Percentiles rank a stretch among this genome's conserved stretches.
These are phyloP conservation scores for Drosophila mojavensis DNA, from an alignment of 1,140 invertebrate species.

Conservation along the genomic window DNA sequence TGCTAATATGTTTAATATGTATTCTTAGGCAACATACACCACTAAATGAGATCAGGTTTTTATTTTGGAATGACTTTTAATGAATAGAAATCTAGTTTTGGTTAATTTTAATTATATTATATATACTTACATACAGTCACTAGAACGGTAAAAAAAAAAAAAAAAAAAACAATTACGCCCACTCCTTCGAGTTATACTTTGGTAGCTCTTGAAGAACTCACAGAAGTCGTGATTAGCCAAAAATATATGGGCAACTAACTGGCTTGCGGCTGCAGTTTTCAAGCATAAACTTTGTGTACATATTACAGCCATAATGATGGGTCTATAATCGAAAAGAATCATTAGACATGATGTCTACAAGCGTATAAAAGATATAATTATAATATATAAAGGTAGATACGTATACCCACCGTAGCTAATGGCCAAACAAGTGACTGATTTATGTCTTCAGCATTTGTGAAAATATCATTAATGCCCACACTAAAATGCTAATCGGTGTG, in stretches of 20 bases:
- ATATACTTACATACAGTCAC: conserved; percentile 2
- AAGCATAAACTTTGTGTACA: conserved; percentile 21
- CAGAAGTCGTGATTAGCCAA: conserved; percentile 16
- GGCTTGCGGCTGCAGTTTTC: conserved; percentile 30
- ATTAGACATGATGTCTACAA: conserved; percentile 46
- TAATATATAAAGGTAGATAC: conserved; percentile 36
- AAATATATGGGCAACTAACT: not conserved
- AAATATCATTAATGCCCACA: conserved; percentile 65
- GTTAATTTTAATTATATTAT: not conserved
- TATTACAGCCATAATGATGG: conserved; percentile 9
- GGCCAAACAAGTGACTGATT: conserved; percentile 49
- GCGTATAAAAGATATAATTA: conserved; percentile 44
- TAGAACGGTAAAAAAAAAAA: conserved; percentile 38
- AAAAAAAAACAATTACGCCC: conserved; percentile 39
- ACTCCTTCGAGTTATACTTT: conserved; percentile 14
- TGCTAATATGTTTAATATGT: too few species aligned
- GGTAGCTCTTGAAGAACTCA: conserved; percentile 21
- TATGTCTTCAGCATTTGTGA: conserved; percentile 45
- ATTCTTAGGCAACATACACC: too few species aligned
- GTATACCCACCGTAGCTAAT: conserved; percentile 31
- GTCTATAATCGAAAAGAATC: conserved; percentile 23
- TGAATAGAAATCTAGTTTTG: conserved; percentile 7
- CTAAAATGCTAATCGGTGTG: conserved; percentile 71
- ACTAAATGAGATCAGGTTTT: conserved; percentile 5
- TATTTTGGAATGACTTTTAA: not conserved